Evolutionary conservation across 2,113 vertebrate species (phyloP), one percentile per base, ranked within the genome.

Genomic region (Rutilus rutilus): DNA sequence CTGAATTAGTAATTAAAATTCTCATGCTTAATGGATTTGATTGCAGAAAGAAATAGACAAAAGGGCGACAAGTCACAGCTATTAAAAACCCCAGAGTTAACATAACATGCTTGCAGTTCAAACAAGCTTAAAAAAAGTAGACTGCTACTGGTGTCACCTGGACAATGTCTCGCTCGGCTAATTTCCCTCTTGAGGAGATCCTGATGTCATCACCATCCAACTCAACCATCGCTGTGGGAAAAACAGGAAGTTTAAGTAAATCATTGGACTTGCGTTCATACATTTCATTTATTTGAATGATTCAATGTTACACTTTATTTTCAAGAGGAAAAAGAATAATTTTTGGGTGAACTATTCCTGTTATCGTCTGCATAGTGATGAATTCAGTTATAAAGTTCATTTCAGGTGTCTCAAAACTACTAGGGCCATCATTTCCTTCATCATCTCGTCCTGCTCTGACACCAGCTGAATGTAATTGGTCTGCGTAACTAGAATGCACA

Each of bases 121-220:
- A 77, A n/a, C 12, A 65, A 65, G 30, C 83, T 27, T 75, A 17
- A 19, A 52, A 23, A n/a, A 47, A 52, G 11, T 12, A 23, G 7
- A 62, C 19, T 30, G 21, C 47, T 73, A 47, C 6, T 42, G 52
- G 27, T 52, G 42, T 95, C 94, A 99, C 97, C 97, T 99, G 97
- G 78, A 98, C 97, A 1, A 99, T 98, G 93, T 99, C 97, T 27
- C 97, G 92, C 90, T 99, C 97, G 0, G 97, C 97, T 88, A 96
- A 92, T 90, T 96, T 97, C 59, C 97, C 97, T 21, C 97, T 92
- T 45, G 97, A 99, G 15, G 97, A 98, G 89, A 99, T 94, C 90
- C 97, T 95, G 86, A 98, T 95, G 54, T 97, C 97, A 1, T 99
- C 97, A 0, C 97, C 97, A 3, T 99, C 97, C 92, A 99, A 92